These are phyloP conservation scores for Papilio glaucus DNA, from an alignment of 1,140 invertebrate genomes.

Conservation along the genomic window DNA sequence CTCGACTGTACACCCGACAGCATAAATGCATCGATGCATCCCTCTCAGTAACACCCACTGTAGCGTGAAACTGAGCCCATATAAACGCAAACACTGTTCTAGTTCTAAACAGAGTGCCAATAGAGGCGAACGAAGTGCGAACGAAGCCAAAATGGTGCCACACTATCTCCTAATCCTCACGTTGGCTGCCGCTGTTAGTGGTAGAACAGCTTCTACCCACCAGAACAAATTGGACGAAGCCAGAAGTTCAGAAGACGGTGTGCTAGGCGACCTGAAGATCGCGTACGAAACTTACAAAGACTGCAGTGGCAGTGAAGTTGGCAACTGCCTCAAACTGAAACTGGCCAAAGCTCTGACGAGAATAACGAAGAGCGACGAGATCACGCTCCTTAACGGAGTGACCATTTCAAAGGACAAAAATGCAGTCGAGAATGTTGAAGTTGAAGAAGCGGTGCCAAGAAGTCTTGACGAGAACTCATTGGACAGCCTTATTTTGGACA, in stretches of 20 bases:
- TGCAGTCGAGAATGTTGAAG: slow-evolving; percentile 61
- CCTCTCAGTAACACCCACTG: slow-evolving; percentile 70
- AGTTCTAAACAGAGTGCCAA: slow-evolving; percentile 71
- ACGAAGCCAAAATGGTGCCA: slow-evolving; percentile 73
- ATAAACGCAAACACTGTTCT: slow-evolving; percentile 71
- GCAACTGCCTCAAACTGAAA: slow-evolving; percentile 90
- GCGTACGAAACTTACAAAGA: slow-evolving; percentile 87
- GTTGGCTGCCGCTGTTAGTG: slow-evolving; percentile 70
- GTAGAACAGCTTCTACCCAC: slow-evolving; percentile 69
- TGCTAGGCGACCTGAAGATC: slow-evolving; percentile 75
- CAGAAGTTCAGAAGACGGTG: slow-evolving; percentile 73
- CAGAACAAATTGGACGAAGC: slow-evolving; percentile 74
- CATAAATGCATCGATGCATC: slow-evolving; percentile 78
- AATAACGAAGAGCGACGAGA: slow-evolving; percentile 84
- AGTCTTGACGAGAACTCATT: slow-evolving; percentile 88
- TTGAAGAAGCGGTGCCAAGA: slow-evolving; percentile 86
- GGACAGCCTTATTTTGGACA: slow-evolving; percentile 89
- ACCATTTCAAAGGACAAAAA: slow-evolving; percentile 87
- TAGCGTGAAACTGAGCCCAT: slow-evolving; percentile 80
- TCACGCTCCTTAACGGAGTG: slow-evolving; percentile 88
- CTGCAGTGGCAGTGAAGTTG: slow-evolving; percentile 87
- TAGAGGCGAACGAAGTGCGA: slow-evolving; percentile 63
- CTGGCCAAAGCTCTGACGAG: slow-evolving; percentile 89
- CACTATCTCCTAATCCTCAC: slow-evolving; percentile 77
- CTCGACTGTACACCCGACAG: slow-evolving; percentile 54